phyloP scores from a whole-genome alignment of 2,797 vertebrate species.

The Notamacropus eugenii region DNA sequence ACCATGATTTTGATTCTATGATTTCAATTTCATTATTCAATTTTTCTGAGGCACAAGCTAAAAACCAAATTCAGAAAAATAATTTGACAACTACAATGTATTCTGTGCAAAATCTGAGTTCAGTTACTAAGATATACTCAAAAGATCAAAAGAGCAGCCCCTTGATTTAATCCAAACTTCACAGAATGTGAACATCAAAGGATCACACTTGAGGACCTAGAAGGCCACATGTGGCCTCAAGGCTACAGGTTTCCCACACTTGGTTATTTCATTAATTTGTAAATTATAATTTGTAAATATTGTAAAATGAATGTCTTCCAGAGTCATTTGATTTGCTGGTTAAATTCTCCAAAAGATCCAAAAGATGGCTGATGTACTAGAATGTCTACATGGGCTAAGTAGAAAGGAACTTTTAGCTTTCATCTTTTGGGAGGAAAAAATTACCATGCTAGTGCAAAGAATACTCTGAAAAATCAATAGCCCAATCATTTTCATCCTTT shows the following conservation, averaged over 20 bases:
- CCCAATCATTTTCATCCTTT: constrained; percentile 38
- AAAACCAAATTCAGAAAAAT: neutral
- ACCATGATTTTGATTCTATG: constrained; percentile 46
- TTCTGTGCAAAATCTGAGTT: constrained; percentile 59
- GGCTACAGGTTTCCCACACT: too few relatives aligned
- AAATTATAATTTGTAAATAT: neutral
- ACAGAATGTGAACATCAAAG: too few relatives aligned
- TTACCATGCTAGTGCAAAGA: neutral
- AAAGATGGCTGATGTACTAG: constrained; percentile 27
- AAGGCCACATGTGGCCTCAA: too few relatives aligned
- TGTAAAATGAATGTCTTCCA: constrained; percentile 42
- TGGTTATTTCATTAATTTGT: neutral
- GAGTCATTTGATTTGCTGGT: constrained; percentile 30
- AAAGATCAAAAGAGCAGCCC: neutral
- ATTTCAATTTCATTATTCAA: constrained; percentile 45
- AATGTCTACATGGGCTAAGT: constrained; percentile 32
- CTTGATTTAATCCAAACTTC: too few relatives aligned
- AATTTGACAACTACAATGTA: neutral
- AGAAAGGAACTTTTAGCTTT: constrained; percentile 15
- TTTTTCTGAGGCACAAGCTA: neutral
- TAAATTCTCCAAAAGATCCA: constrained; percentile 45
- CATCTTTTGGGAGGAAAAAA: neutral
- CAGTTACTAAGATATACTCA: constrained; percentile 25
- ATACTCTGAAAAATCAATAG: neutral
- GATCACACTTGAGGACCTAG: too few relatives aligned